These are phyloP conservation scores for Oasisia sp. DNA, from an alignment of 2,888 invertebrate genomes.

Conservation along the genomic window DNA sequence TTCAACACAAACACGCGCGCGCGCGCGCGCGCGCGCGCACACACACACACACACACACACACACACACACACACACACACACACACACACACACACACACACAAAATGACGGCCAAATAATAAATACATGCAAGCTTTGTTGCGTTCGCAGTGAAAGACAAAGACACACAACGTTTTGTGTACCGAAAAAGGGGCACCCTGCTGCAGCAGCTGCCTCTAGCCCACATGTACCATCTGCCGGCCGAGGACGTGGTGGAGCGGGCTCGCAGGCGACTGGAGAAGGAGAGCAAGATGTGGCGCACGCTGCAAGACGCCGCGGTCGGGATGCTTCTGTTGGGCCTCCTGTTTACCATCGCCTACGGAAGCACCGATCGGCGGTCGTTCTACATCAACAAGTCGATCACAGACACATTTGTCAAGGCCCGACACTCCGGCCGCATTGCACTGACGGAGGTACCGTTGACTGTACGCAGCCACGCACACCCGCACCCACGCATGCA, in stretches of 20 bases:
- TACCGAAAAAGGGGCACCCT: no score
- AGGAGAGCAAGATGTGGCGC: background rate
- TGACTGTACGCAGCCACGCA: no score
- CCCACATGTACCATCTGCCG: background rate
- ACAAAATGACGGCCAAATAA: no score
- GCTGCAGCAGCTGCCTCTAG: background rate
- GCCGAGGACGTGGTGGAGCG: background rate
- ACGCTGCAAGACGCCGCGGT: background rate
- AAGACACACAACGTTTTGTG: no score
- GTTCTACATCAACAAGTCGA: slow-evolving; percentile 6
- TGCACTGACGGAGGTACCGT: background rate
- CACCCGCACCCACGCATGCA: no score
- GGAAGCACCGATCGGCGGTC: background rate
- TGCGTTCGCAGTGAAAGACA: background rate
- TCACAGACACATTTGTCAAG: background rate
- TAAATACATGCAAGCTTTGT: background rate
- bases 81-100: no score
- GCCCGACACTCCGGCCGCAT: background rate
- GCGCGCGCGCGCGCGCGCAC: no score
- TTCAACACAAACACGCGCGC: no score
- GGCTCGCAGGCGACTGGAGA: background rate
- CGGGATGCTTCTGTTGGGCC: background rate
- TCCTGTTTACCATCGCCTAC: slow-evolving; percentile 1
- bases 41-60: no score
- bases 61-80: no score